Percentiles rank a stretch among this genome's conserved stretches.
Evolutionary conservation across 2,113 vertebrate genomes (phyloP).

Genomic region (Oncorhynchus masou): DNA sequence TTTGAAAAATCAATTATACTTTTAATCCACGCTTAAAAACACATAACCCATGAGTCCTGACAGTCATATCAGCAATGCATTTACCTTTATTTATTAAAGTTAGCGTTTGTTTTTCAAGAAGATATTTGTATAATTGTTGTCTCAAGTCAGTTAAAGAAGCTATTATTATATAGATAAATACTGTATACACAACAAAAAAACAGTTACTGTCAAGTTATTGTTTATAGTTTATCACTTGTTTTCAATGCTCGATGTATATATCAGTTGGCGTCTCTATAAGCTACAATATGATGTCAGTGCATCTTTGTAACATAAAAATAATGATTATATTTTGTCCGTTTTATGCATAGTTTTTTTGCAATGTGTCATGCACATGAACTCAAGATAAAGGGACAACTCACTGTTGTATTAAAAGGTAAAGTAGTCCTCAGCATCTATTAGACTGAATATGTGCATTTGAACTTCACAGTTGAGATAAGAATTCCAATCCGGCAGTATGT

Average conservation of each 20-base stretch:
- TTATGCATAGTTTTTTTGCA: constrained; percentile 11
- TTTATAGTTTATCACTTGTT: too few species aligned
- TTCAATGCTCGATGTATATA: too few species aligned
- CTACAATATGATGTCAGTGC: too few species aligned
- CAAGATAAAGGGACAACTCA: neutral
- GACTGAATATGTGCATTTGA: constrained; percentile 44
- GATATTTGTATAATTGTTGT: neutral
- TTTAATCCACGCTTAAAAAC: neutral
- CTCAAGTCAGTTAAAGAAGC: neutral
- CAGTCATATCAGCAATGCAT: too few species aligned
- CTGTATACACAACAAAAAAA: too few species aligned
- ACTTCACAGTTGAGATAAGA: constrained; percentile 56
- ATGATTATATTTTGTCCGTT: too few species aligned
- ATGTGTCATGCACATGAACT: constrained; percentile 9
- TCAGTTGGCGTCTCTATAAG: too few species aligned
- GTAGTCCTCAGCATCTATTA: constrained; percentile 8
- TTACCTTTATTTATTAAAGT: neutral
- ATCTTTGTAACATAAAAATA: too few species aligned
- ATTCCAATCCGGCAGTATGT: constrained; percentile 24
- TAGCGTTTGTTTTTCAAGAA: too few species aligned
- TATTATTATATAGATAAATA: too few species aligned
- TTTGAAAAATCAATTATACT: neutral
- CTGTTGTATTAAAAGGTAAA: constrained; percentile 27
- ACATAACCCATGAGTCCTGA: neutral
- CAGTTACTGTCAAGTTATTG: too few species aligned